A percentile compares a stretch with the other conserved stretches of the same genome.
Conservation (phyloP, 2,797 vertebrate species). For the Pseudochromis fuscus region DNA sequence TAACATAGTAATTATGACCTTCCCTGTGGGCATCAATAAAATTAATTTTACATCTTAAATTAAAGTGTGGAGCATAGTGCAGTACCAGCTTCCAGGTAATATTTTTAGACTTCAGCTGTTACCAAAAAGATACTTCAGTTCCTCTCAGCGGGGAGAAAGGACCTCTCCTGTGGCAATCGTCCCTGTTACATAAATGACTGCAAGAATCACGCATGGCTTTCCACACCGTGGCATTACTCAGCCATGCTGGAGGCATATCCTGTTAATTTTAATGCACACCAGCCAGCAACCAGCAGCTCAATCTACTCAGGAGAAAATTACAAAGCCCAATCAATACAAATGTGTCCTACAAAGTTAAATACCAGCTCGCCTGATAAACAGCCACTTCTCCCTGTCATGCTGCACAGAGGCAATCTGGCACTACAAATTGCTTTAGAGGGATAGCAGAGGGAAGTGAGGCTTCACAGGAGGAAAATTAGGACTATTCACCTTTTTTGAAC, state of each 20-base stretch:
- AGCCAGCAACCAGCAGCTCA: conserved; percentile 59
- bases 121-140: neutral
- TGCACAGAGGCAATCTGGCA: conserved; percentile 57
- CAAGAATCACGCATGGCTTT: conserved; percentile 32
- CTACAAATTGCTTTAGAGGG: conserved; percentile 58
- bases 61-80: neutral
- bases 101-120: conserved; percentile 33
- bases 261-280: conserved; percentile 71
- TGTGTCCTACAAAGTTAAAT: conserved; percentile 78
- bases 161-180: conserved; percentile 41
- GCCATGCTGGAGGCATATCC: conserved; percentile 58
- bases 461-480: conserved; percentile 36
- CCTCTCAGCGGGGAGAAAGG: conserved; percentile 1
- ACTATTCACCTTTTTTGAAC: conserved; percentile 36
- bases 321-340: conserved; percentile 80
- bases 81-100: conserved; percentile 4
- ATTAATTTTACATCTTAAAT: conserved; percentile 21
- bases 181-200: conserved; percentile 40
- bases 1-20: conserved; percentile 25
- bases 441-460: conserved; percentile 15
- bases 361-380: conserved; percentile 74
- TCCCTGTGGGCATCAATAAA: conserved; percentile 7
- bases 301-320: conserved; percentile 77
- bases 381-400: conserved; percentile 65
- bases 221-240: conserved; percentile 32